A percentile compares a stretch with the other conserved stretches of the same genome.
These are phyloP conservation scores for Solea solea DNA, from an alignment of 2,113 vertebrate species.

Conservation along the genomic window DNA sequence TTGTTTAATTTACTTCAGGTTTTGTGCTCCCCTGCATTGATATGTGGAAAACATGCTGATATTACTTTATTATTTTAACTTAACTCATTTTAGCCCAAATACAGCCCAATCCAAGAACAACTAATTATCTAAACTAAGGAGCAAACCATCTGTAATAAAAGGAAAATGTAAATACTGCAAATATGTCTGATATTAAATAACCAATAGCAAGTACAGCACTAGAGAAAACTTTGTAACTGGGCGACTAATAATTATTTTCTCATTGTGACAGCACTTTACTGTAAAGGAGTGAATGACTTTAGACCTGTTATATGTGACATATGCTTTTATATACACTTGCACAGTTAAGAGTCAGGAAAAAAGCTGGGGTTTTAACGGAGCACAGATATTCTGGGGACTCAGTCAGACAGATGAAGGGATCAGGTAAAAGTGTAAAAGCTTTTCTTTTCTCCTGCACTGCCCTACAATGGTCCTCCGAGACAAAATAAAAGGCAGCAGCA, in stretches of 20 bases:
- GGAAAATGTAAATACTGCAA: too few species aligned
- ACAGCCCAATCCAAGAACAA: too few species aligned
- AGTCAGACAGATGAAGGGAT: slow-evolving; percentile 51
- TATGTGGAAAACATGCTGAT: background rate
- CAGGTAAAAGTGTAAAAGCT: slow-evolving; percentile 47
- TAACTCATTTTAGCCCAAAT: too few species aligned
- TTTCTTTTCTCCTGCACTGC: slow-evolving; percentile 53
- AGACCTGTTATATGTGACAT: background rate
- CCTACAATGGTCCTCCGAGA: slow-evolving; percentile 53
- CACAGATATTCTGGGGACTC: slow-evolving; percentile 26
- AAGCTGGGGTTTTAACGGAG: slow-evolving; percentile 4
- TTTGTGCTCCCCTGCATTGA: background rate
- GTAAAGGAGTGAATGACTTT: too few species aligned
- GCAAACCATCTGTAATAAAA: too few species aligned
- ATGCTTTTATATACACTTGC: background rate
- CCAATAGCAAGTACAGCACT: too few species aligned
- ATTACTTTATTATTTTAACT: too few species aligned
- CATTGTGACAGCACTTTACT: too few species aligned
- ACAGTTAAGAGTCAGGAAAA: background rate
- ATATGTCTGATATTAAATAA: too few species aligned
- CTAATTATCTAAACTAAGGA: too few species aligned
- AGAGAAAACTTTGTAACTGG: too few species aligned
- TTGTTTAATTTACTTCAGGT: background rate
- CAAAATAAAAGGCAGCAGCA: slow-evolving; percentile 66
- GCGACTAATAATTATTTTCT: background rate